Percentiles rank a stretch among this genome's conserved stretches.
Evolutionary conservation across 2,113 vertebrate species (phyloP).

Genomic region (Elanus axillaris): DNA sequence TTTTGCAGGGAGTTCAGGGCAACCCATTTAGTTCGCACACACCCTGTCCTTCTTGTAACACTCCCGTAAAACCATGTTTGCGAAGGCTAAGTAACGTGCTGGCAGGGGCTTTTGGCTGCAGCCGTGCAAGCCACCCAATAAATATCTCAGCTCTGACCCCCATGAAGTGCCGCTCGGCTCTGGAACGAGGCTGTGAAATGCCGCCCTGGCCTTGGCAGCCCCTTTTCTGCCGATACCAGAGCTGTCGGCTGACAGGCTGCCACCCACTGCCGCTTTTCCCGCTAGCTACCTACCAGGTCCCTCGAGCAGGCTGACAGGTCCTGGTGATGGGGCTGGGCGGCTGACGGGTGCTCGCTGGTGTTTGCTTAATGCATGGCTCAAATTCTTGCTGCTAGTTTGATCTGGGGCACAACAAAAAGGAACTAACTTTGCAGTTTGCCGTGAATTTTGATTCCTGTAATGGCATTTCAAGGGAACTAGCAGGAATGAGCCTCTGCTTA

Average conservation of each 20-base stretch:
- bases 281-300: background rate
- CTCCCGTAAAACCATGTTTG: background rate
- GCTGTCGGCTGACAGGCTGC: background rate
- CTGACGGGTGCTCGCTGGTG: background rate
- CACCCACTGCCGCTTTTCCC: background rate
- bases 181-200: background rate
- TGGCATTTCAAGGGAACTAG: background rate
- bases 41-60: background rate
- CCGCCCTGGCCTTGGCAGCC: background rate
- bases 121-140: background rate
- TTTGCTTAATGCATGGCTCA: background rate
- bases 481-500: background rate
- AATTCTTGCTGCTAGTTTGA: background rate
- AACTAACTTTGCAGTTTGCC: background rate
- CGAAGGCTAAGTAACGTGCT: background rate
- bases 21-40: background rate
- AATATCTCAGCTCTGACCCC: constrained; percentile 6
- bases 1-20: background rate
- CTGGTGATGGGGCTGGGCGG: background rate
- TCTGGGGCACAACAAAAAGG: constrained; percentile 16
- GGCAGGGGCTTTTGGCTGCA: background rate
- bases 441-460: background rate
- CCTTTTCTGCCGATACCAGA: background rate
- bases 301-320: background rate
- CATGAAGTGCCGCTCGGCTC: background rate